Conservation (phyloP, 2,113 vertebrate species). For the Leucoraja erinaceus region DNA sequence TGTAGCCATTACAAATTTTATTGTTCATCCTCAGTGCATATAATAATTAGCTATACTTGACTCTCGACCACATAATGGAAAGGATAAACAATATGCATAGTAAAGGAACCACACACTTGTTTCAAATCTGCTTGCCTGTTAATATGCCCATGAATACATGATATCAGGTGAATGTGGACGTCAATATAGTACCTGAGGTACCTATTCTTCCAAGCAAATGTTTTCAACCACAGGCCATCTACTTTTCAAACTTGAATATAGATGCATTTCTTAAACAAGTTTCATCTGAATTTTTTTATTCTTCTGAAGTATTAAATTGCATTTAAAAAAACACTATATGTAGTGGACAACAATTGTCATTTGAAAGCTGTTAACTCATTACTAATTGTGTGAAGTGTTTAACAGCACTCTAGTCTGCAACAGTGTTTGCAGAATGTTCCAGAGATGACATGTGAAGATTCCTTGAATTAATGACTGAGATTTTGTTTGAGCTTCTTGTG, state of each 20-base stretch:
- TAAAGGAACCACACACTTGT: neutral
- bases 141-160: neutral
- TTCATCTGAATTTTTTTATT: neutral
- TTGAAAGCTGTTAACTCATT: no score
- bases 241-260: neutral
- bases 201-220: neutral
- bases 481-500: no score
- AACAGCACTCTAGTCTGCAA: no score
- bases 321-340: neutral
- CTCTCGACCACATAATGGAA: no score
- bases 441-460: no score
- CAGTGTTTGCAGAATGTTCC: no score
- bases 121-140: neutral
- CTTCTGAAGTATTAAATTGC: neutral
- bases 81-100: neutral
- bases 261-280: neutral
- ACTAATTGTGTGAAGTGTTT: no score
- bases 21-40: no score
- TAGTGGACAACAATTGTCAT: no score
- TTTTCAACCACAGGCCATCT: neutral
- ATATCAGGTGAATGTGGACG: neutral
- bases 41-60: no score
- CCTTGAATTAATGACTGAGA: no score
- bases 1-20: no score
- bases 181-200: neutral